These are phyloP conservation scores for Muscicapa comitata DNA, from an alignment of 2,797 vertebrate genomes.

Conservation along the genomic window DNA sequence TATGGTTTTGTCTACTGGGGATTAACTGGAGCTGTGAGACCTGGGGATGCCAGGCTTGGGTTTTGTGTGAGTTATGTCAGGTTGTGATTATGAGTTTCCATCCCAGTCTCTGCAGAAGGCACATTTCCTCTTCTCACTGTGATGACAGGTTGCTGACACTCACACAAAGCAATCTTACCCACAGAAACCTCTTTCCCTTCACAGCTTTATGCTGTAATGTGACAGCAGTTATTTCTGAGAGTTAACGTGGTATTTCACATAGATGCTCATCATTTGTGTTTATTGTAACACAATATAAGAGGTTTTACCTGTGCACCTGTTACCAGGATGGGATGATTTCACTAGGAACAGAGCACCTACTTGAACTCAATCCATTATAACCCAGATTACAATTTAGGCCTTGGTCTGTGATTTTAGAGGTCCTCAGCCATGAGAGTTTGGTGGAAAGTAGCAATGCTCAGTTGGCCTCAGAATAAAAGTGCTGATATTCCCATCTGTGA, in stretches of 20 bases:
- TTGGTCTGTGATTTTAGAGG: neutral
- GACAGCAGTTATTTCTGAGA: conserved; percentile 18
- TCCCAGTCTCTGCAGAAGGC: neutral
- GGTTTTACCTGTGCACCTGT: neutral
- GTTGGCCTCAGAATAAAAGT: neutral
- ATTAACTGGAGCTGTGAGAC: neutral
- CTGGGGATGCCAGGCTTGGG: neutral
- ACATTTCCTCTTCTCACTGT: neutral
- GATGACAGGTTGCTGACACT: neutral
- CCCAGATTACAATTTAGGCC: neutral
- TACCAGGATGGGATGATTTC: neutral
- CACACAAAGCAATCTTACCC: neutral
- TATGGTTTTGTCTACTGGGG: neutral
- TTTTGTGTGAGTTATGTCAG: neutral
- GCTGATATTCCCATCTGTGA: neutral
- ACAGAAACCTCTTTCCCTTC: neutral
- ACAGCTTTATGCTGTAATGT: neutral
- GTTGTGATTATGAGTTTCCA: neutral
- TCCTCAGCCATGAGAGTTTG: neutral
- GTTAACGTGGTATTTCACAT: neutral
- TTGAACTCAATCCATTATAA: neutral
- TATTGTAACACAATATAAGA: neutral
- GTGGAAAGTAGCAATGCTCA: neutral
- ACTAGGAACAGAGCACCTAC: neutral
- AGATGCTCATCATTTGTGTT: neutral